A percentile compares a stretch with the other conserved stretches of the same genome.
Evolutionary conservation across 2,113 vertebrate genomes (phyloP).

Genomic region (Otocyon megalotis): DNA sequence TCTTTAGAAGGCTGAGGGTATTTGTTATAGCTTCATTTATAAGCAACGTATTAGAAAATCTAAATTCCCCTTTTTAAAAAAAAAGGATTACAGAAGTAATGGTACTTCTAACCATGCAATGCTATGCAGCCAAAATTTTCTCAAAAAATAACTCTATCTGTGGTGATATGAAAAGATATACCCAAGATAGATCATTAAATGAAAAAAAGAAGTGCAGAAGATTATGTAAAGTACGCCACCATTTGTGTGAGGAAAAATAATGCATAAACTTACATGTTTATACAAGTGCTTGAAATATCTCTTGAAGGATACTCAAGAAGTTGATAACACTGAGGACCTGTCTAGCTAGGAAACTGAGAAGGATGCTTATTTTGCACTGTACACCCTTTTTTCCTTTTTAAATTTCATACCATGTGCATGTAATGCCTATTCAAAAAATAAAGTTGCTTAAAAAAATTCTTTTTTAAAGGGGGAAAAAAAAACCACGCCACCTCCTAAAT

Average conservation of each 20-base stretch:
- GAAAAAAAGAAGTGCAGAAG: background rate
- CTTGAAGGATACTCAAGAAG: background rate
- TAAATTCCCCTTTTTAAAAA: background rate
- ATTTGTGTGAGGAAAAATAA: background rate
- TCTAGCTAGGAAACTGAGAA: background rate
- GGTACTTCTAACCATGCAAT: background rate
- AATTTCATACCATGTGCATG: background rate
- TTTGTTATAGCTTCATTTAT: background rate
- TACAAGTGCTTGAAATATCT: background rate
- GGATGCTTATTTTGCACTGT: background rate
- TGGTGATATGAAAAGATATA: background rate
- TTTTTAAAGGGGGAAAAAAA: background rate
- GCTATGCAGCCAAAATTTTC: background rate
- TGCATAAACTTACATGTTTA: background rate
- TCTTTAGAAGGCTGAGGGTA: background rate
- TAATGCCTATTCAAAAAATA: background rate
- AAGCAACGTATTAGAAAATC: constrained; percentile 29
- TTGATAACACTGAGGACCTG: background rate
- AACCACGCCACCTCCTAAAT: background rate
- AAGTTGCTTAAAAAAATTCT: background rate
- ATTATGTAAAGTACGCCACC: background rate
- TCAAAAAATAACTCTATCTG: background rate
- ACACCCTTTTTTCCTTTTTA: background rate
- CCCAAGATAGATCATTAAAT: background rate
- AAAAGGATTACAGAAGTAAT: background rate